Evolutionary conservation across 2,888 invertebrate species (phyloP).

Genomic region (Xestia xanthographa): DNA sequence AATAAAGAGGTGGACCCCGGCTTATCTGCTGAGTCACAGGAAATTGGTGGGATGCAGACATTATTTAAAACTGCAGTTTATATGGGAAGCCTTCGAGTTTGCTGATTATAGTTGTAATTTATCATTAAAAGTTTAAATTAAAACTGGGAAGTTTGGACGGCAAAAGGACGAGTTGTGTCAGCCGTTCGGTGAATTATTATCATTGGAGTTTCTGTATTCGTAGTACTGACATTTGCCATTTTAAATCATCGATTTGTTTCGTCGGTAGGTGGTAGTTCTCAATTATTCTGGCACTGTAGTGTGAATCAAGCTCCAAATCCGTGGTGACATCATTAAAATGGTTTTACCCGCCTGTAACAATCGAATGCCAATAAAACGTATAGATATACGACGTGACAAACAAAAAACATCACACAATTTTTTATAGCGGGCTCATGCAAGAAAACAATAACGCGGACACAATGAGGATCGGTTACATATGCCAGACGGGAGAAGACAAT

Average conservation of each 20-base stretch:
- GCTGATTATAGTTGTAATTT: constrained; percentile 50
- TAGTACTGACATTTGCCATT: constrained; percentile 1
- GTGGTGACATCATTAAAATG: constrained; percentile 11
- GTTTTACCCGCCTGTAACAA: constrained; percentile 18
- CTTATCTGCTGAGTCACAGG: constrained; percentile 79
- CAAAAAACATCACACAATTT: constrained; percentile 42
- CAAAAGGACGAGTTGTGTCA: constrained; percentile 39
- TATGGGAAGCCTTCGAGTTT: constrained; percentile 62
- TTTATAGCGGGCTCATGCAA: constrained; percentile 62
- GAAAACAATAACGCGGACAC: constrained; percentile 71
- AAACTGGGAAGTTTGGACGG: constrained; percentile 34
- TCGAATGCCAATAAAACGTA: constrained; percentile 44
- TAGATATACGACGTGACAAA: constrained; percentile 29
- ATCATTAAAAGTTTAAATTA: constrained; percentile 58
- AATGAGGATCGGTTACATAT: constrained; percentile 70
- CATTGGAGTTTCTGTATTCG: constrained; percentile 20
- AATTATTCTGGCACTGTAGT: neutral
- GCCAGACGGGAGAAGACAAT: constrained; percentile 70
- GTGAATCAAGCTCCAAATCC: constrained; percentile 5
- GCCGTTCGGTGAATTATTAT: constrained; percentile 28
- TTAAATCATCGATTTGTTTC: constrained; percentile 1
- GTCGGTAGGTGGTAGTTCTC: neutral
- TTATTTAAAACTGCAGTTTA: constrained; percentile 73
- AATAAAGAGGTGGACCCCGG: constrained; percentile 74
- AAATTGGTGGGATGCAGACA: constrained; percentile 74